Conservation (phyloP, 2,797 vertebrate species). For the Sebastes hubbsi region DNA sequence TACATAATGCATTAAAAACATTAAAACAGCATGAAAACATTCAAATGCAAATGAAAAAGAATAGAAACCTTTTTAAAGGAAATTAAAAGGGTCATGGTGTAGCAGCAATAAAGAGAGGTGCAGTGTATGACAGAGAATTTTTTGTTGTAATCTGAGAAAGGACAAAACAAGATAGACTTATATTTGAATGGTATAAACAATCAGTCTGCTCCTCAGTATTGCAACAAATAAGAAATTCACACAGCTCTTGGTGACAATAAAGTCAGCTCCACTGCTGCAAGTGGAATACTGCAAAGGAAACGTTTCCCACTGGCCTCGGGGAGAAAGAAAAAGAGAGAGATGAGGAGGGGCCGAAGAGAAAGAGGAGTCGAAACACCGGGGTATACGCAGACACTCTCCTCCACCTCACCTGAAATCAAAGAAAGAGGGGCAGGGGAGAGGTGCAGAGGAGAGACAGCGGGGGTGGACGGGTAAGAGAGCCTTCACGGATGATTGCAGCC, state of each 20-base stretch:
- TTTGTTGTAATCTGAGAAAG: slow-evolving; percentile 1
- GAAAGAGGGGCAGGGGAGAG: slow-evolving; percentile 48
- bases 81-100: not conserved
- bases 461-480: slow-evolving; percentile 51
- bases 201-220: not conserved
- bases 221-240: slow-evolving; percentile 22
- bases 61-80: not conserved
- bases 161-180: not conserved
- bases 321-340: slow-evolving; percentile 18
- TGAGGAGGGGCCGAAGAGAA: slow-evolving; percentile 22
- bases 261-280: slow-evolving; percentile 2
- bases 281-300: slow-evolving; percentile 15
- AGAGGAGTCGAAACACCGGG: slow-evolving; percentile 36
- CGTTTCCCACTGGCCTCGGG: not conserved
- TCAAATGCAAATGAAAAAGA: not conserved
- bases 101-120: not conserved
- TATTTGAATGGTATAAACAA: slow-evolving; percentile 5
- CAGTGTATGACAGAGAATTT: not conserved
- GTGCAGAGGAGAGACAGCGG: slow-evolving; percentile 37
- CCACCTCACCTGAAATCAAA: slow-evolving; percentile 63
- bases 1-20: not conserved
- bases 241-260: slow-evolving; percentile 21
- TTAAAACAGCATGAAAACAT: not conserved
- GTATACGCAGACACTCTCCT: slow-evolving; percentile 24
- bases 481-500: slow-evolving; percentile 81